A percentile compares a stretch with the other conserved stretches of the same genome.
These are phyloP conservation scores for Urocyon cinereoargenteus DNA, from an alignment of 2,797 vertebrate species.

Conservation along the genomic window DNA sequence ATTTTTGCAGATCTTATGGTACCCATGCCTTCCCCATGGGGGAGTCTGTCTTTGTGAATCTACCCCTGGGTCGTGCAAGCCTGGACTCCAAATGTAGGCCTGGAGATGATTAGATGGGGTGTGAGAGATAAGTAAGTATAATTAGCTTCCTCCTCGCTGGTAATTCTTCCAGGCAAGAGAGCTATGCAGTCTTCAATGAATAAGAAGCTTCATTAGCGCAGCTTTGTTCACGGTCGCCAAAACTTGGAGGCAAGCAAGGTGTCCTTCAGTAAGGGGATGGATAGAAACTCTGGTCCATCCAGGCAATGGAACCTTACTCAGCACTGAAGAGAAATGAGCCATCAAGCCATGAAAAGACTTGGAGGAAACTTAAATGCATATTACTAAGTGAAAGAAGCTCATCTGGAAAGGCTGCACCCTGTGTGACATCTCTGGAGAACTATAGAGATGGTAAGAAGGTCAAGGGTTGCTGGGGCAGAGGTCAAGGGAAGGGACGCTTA, in stretches of 20 bases:
- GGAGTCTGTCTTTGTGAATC: background rate
- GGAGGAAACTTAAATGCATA: background rate
- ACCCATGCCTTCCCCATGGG: background rate
- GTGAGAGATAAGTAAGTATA: background rate
- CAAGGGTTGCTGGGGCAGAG: background rate
- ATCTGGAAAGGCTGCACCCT: background rate
- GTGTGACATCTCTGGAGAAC: background rate
- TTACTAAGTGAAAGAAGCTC: background rate
- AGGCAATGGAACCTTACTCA: background rate
- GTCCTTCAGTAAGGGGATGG: background rate
- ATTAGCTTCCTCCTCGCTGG: background rate
- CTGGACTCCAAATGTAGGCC: background rate
- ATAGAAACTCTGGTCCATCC: background rate
- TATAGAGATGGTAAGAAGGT: background rate
- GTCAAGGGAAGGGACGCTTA: background rate
- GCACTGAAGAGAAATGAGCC: background rate
- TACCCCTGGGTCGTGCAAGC: background rate
- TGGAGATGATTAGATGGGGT: background rate
- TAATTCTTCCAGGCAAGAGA: background rate
- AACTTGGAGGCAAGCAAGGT: background rate
- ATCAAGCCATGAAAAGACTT: background rate
- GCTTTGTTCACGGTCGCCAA: background rate
- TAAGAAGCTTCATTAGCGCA: background rate
- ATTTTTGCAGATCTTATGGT: background rate
- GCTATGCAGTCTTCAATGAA: background rate